These are phyloP conservation scores for Zosterops pallidus DNA, from an alignment of 2,113 vertebrate species.

Conservation along the genomic window DNA sequence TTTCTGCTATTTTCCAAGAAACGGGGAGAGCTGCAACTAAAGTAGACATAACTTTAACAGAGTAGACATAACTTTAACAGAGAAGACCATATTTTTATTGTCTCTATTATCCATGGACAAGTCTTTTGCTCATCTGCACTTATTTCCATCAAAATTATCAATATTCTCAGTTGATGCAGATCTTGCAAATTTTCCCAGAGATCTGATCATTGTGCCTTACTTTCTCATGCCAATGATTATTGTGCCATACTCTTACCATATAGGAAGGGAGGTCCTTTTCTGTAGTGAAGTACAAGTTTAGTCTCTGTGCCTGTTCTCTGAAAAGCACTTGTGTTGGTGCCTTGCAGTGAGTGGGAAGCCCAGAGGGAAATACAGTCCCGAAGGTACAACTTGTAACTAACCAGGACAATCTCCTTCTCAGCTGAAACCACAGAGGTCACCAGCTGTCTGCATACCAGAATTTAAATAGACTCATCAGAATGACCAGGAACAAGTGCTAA, in stretches of 20 bases:
- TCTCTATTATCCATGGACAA: neutral
- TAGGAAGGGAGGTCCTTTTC: neutral
- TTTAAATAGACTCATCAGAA: neutral
- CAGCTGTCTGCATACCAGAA: neutral
- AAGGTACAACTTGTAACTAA: neutral
- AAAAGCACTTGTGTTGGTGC: neutral
- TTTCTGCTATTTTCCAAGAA: neutral
- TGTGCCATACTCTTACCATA: neutral
- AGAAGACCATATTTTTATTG: neutral
- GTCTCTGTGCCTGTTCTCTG: neutral
- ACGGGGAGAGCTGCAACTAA: neutral
- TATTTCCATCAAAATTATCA: neutral
- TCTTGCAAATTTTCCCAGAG: neutral
- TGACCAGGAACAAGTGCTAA: neutral
- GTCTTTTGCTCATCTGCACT: neutral
- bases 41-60: too few species aligned
- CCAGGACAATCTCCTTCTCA: neutral
- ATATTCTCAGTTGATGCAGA: neutral
- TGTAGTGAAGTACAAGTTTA: neutral
- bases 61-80: too few species aligned
- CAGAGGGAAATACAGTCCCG: neutral
- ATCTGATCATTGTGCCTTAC: neutral
- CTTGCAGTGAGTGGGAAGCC: neutral
- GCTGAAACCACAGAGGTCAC: neutral
- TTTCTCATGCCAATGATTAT: neutral